phyloP scores from a whole-genome alignment of 30 jellyfish, hydroid and myxozoan species.

The Pseudorhiza aurosa region DNA sequence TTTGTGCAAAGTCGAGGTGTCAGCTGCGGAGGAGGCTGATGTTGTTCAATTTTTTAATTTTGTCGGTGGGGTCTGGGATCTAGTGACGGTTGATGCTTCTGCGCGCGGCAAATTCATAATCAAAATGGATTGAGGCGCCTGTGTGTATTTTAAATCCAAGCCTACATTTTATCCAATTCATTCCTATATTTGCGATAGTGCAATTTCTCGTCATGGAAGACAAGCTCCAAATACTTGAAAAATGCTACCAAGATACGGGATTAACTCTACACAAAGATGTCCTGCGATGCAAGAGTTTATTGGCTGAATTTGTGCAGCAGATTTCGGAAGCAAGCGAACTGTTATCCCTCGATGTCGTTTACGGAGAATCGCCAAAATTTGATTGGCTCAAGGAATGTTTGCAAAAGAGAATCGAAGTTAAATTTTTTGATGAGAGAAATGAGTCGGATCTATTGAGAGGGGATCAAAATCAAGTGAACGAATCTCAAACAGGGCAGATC shows the following conservation, averaged over 20 bases:
- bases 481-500: no score
- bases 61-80: conserved; percentile 7
- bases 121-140: background rate
- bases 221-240: background rate
- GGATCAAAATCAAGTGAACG: no score
- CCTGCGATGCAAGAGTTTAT: background rate
- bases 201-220: conserved; percentile 1
- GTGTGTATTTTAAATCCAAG: background rate
- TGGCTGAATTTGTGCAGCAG: conserved; percentile 7
- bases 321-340: background rate
- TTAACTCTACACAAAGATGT: background rate
- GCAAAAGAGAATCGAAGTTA: background rate
- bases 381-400: background rate
- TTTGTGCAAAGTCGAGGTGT: background rate
- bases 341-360: background rate
- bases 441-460: no score
- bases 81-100: conserved; percentile 8
- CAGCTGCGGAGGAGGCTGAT: background rate
- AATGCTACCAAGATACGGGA: conserved; percentile 7
- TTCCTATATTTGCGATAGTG: no score
- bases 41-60: no score
- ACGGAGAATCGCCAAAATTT: background rate
- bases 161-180: no score
- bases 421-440: background rate
- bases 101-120: conserved; percentile 28